These are phyloP conservation scores for Caenorhabditis sulstoni DNA, from an alignment of 2,888 invertebrate genomes.

Conservation along the genomic window DNA sequence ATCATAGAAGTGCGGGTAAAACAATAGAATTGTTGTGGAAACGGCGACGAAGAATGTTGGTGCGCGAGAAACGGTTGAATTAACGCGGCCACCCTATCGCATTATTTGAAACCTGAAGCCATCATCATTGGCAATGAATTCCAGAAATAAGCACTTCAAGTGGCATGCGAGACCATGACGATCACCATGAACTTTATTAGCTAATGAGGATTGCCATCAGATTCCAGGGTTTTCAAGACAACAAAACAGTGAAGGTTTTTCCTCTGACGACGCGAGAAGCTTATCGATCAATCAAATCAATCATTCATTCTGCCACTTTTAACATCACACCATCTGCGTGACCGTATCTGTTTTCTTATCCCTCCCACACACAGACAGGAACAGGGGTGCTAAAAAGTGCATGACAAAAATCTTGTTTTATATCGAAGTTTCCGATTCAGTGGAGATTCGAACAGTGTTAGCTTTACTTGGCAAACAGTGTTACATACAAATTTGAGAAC, in stretches of 20 bases:
- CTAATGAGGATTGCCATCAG: neutral
- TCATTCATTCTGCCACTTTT: constrained; percentile 33
- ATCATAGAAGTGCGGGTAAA: constrained; percentile 46
- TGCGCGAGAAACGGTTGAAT: constrained; percentile 47
- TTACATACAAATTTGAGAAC: neutral
- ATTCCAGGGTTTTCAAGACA: no score
- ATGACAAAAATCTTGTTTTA: constrained; percentile 36
- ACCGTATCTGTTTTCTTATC: constrained; percentile 49
- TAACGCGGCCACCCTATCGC: constrained; percentile 45
- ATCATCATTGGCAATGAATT: constrained; percentile 25
- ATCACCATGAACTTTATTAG: constrained; percentile 16
- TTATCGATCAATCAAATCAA: constrained; percentile 19
- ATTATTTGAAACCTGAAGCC: constrained; percentile 57
- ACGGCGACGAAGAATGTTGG: neutral
- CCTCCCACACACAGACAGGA: constrained; percentile 5
- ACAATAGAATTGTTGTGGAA: constrained; percentile 42
- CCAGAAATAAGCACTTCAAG: constrained; percentile 6
- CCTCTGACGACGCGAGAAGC: constrained; percentile 10
- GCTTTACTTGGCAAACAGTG: constrained; percentile 32
- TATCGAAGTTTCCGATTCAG: constrained; percentile 40
- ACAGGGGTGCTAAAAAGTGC: constrained; percentile 14
- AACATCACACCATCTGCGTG: constrained; percentile 44
- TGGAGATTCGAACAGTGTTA: constrained; percentile 40
- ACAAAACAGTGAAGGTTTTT: no score
- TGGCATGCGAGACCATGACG: neutral